Evolutionary conservation across 1,140 invertebrate species (phyloP).

Genomic region (Eumeta japonica): DNA sequence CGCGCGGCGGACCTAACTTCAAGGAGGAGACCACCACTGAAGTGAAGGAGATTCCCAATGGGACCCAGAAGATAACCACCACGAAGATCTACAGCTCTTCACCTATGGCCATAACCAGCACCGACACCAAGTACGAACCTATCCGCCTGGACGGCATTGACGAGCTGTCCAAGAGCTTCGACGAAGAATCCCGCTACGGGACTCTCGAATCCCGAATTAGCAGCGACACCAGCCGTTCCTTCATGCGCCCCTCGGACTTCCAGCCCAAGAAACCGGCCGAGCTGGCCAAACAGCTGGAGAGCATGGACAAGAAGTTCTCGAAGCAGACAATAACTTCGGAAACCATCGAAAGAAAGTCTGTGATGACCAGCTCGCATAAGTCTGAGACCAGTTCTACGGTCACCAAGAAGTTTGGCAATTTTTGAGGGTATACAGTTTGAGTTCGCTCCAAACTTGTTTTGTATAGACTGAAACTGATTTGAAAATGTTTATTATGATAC

Average conservation of each 20-base stretch:
- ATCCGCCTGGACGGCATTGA: conserved; percentile 49
- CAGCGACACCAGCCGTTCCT: conserved; percentile 52
- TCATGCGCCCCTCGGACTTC: conserved; percentile 53
- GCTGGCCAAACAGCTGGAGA: conserved; percentile 45
- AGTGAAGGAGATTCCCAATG: conserved; percentile 54
- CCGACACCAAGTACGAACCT: conserved; percentile 51
- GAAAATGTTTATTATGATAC: no score
- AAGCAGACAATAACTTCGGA: conserved; percentile 54
- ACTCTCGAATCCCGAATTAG: conserved; percentile 44
- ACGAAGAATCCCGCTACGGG: conserved; percentile 46
- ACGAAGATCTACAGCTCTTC: conserved; percentile 56
- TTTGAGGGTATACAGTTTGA: no score
- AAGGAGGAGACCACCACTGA: conserved; percentile 53
- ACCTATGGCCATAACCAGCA: conserved; percentile 51
- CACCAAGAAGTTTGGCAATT: conserved; percentile 57
- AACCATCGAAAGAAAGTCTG: conserved; percentile 50
- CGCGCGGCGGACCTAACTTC: conserved; percentile 46
- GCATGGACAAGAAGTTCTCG: conserved; percentile 46
- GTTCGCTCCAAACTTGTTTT: no score
- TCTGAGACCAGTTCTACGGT: conserved; percentile 51
- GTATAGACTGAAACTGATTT: no score
- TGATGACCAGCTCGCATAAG: conserved; percentile 55
- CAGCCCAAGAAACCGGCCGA: conserved; percentile 44
- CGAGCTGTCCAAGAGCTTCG: conserved; percentile 48
- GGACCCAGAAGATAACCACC: conserved; percentile 52